Conservation (phyloP, 1,140 invertebrate genomes). For the Carposina sasakii region DNA sequence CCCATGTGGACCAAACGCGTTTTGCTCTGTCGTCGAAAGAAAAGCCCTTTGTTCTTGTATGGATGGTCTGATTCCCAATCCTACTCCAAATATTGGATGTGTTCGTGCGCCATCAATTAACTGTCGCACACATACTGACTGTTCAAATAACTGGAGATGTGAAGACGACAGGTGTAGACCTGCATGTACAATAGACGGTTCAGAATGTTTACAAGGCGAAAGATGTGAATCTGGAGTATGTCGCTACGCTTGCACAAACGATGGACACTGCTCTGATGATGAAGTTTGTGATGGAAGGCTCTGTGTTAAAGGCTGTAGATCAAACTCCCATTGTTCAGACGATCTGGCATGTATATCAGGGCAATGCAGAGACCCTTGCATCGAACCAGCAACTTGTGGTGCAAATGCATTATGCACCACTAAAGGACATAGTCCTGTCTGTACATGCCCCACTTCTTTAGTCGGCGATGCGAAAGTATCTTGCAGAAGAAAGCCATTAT, state of each 20-base stretch:
- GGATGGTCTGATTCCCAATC: conserved; percentile 85
- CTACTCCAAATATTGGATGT: conserved; percentile 87
- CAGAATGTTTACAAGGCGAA: conserved; percentile 87
- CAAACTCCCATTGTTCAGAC: conserved; percentile 82
- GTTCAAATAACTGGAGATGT: conserved; percentile 79
- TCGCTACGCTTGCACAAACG: conserved; percentile 83
- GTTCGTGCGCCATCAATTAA: conserved; percentile 80
- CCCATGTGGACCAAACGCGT: conserved; percentile 88
- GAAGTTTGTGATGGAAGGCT: conserved; percentile 88
- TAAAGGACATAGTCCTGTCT: conserved; percentile 80
- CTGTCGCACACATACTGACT: conserved; percentile 84
- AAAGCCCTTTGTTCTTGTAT: conserved; percentile 87
- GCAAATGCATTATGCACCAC: conserved; percentile 84
- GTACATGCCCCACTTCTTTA: conserved; percentile 81
- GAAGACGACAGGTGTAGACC: conserved; percentile 81
- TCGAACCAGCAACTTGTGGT: conserved; percentile 84
- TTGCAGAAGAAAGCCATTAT: conserved; percentile 79
- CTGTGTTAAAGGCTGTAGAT: conserved; percentile 85
- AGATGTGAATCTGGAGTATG: conserved; percentile 82
- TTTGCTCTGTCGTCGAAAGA: conserved; percentile 86
- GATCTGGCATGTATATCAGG: conserved; percentile 82
- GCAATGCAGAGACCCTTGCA: conserved; percentile 84
- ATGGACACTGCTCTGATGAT: conserved; percentile 83
- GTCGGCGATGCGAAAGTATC: conserved; percentile 82
- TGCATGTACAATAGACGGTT: conserved; percentile 82